Evolutionary conservation across 2,888 invertebrate genomes (phyloP).

Genomic region (Archips xylosteana): DNA sequence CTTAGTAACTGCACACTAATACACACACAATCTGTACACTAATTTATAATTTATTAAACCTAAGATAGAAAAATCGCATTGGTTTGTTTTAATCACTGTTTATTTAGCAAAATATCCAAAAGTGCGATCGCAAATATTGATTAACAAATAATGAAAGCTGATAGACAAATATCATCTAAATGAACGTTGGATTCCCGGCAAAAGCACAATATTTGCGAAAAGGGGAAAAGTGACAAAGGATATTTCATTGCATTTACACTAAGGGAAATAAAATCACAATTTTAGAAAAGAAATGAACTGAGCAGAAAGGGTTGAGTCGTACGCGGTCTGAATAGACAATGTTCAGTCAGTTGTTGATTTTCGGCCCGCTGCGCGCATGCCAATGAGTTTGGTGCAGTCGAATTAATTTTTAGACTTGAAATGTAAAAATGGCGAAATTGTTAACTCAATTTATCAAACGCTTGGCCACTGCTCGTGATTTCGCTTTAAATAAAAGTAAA

Average conservation of each 20-base stretch:
- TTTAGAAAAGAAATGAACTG: conserved; percentile 74
- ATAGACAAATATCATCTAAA: conserved; percentile 24
- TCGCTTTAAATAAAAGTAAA: conserved; percentile 30
- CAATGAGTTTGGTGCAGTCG: conserved; percentile 59
- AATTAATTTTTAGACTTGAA: conserved; percentile 60
- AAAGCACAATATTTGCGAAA: conserved; percentile 32
- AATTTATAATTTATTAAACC: too few species aligned
- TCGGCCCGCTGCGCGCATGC: conserved; percentile 69
- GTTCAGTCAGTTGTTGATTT: conserved; percentile 71
- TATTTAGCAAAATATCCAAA: background rate
- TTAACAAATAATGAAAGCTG: conserved; percentile 14
- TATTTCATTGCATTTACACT: conserved; percentile 63
- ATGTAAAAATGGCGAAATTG: conserved; percentile 46
- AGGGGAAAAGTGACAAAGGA: conserved; percentile 45
- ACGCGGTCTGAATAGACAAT: conserved; percentile 71
- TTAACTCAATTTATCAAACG: conserved; percentile 41
- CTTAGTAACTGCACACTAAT: too few species aligned
- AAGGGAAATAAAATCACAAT: conserved; percentile 73
- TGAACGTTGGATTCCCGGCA: conserved; percentile 17
- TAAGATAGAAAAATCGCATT: too few species aligned
- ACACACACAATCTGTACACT: too few species aligned
- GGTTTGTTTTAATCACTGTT: background rate
- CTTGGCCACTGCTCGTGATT: conserved; percentile 23
- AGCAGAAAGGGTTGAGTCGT: conserved; percentile 71
- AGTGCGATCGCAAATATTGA: background rate